A percentile compares a stretch with the other conserved stretches of the same genome.
Evolutionary conservation across 2,797 vertebrate species (phyloP).

Genomic region (Heliangelus exortis): DNA sequence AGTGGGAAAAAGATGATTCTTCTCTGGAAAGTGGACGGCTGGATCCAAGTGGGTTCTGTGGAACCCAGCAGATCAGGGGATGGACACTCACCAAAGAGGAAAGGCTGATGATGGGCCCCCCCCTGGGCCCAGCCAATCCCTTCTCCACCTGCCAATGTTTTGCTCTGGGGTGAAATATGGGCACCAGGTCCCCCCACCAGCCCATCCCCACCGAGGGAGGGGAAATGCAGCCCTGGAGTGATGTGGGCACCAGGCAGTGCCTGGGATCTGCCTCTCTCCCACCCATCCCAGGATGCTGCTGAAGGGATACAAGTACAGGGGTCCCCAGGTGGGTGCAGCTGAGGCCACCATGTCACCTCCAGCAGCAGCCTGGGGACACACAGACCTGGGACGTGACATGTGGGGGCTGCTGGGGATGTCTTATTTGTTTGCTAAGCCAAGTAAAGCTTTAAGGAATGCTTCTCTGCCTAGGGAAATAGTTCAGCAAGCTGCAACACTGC

Average conservation of each 20-base stretch:
- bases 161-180: fast-evolving
- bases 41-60: fast-evolving
- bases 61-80: neutral
- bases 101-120: neutral
- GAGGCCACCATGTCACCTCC: neutral
- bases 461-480: too few species aligned
- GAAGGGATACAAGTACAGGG: fast-evolving
- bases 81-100: neutral
- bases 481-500: neutral
- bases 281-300: neutral
- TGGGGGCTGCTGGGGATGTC: neutral
- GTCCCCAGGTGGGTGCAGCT: neutral
- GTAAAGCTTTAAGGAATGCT: neutral
- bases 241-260: neutral
- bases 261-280: fast-evolving
- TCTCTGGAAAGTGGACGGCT: neutral
- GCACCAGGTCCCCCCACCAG: neutral
- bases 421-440: neutral
- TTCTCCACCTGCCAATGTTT: neutral
- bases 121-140: neutral
- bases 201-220: fast-evolving
- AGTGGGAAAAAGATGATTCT: neutral
- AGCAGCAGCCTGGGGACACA: neutral
- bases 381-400: fast-evolving
- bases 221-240: neutral